Percentiles rank a stretch among this genome's conserved stretches.
Conservation (phyloP, 2,797 vertebrate species). For the Micropoecilia bifurca region DNA sequence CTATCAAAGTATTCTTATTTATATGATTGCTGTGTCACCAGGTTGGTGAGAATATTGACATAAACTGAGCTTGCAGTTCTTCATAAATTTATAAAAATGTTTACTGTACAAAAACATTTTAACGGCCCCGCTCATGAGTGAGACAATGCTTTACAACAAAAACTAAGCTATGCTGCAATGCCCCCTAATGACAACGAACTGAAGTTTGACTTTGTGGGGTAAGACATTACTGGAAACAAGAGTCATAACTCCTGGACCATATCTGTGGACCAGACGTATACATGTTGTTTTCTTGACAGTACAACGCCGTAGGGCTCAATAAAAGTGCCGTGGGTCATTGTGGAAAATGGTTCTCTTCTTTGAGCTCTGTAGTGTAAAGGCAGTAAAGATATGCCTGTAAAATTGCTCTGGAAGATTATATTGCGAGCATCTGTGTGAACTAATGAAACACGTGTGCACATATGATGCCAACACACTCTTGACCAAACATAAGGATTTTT, state of each 20-base stretch:
- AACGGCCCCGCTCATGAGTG: slow-evolving; percentile 15
- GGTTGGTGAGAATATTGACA: background rate
- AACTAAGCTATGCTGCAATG: slow-evolving; percentile 50
- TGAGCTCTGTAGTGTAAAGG: slow-evolving; percentile 65
- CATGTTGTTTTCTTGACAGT: slow-evolving; percentile 48
- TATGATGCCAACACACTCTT: slow-evolving; percentile 64
- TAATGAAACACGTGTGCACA: slow-evolving; percentile 77
- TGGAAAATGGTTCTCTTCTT: slow-evolving; percentile 45
- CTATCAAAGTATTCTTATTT: background rate
- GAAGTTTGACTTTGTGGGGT: slow-evolving; percentile 35
- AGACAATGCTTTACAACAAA: background rate
- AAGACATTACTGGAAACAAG: slow-evolving; percentile 18
- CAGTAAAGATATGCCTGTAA: slow-evolving; percentile 76
- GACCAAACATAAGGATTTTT: slow-evolving; percentile 64
- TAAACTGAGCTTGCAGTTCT: background rate
- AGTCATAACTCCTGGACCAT: slow-evolving; percentile 27
- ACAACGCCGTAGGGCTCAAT: slow-evolving; percentile 56
- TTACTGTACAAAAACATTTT: slow-evolving; percentile 9
- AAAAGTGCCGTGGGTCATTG: slow-evolving; percentile 57
- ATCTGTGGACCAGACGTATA: slow-evolving; percentile 37
- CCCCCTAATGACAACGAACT: slow-evolving; percentile 49
- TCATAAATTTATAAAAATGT: background rate
- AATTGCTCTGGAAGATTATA: slow-evolving; percentile 75
- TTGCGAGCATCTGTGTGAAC: slow-evolving; percentile 77
- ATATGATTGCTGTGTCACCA: background rate